These are phyloP conservation scores for Ornithoptera priamus DNA, from an alignment of 2,888 invertebrate species.

Conservation along the genomic window DNA sequence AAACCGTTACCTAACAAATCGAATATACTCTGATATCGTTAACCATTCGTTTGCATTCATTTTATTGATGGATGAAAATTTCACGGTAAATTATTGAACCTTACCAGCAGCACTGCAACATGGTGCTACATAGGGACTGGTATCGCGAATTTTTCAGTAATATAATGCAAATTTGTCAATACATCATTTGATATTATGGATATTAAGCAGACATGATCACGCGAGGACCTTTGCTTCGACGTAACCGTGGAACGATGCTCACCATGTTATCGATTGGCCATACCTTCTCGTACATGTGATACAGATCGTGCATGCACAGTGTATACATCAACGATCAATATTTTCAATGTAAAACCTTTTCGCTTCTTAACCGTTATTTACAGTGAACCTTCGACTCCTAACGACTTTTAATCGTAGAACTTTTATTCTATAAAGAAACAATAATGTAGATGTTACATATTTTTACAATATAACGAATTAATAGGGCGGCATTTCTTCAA, in stretches of 20 bases:
- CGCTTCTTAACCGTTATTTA: conserved; percentile 12
- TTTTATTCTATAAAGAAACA: background rate
- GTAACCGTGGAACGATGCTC: conserved; percentile 29
- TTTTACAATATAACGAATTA: background rate
- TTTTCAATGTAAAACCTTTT: conserved; percentile 19
- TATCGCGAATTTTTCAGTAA: conserved; percentile 49
- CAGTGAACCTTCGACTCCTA: conserved; percentile 8
- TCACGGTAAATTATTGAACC: background rate
- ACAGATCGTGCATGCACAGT: conserved; percentile 12
- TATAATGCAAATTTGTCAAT: conserved; percentile 54
- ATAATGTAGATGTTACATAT: background rate
- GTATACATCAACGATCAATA: conserved; percentile 20
- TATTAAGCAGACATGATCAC: conserved; percentile 50
- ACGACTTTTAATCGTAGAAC: conserved; percentile 6
- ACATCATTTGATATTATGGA: conserved; percentile 38
- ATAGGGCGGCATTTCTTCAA: background rate
- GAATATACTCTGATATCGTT: conserved; percentile 4
- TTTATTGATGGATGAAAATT: conserved; percentile 22
- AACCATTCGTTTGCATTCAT: conserved; percentile 15
- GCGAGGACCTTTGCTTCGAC: conserved; percentile 39
- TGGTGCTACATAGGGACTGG: conserved; percentile 41
- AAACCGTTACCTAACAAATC: conserved; percentile 12
- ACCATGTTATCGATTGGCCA: conserved; percentile 25
- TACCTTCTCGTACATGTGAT: conserved; percentile 24
- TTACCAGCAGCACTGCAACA: conserved; percentile 37